Evolutionary conservation across 1,140 invertebrate species (phyloP).

Genomic region (Ericerus pela): DNA sequence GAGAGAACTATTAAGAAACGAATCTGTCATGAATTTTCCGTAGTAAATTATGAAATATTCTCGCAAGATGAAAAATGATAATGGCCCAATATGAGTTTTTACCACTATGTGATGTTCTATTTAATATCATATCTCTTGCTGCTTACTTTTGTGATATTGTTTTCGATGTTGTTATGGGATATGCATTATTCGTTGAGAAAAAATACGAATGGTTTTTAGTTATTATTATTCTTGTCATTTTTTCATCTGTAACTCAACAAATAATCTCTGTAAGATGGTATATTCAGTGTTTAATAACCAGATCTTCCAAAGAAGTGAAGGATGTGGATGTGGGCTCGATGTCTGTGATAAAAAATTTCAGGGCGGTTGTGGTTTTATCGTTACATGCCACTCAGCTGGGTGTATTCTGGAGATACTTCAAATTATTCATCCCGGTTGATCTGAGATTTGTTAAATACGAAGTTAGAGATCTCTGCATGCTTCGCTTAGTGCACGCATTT

Average conservation of each 20-base stretch:
- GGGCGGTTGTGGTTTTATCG: constrained; percentile 38
- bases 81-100: constrained; percentile 43
- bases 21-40: too few relatives aligned
- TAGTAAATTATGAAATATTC: neutral
- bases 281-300: constrained; percentile 20
- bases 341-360: constrained; percentile 2
- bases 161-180: constrained; percentile 70
- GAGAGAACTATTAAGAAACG: too few relatives aligned
- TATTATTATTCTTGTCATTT: constrained; percentile 46
- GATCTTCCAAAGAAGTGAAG: constrained; percentile 17
- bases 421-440: constrained; percentile 73
- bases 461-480: constrained; percentile 53
- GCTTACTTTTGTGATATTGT: constrained; percentile 83
- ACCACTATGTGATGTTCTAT: constrained; percentile 73
- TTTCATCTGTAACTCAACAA: constrained; percentile 55
- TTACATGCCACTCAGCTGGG: constrained; percentile 65
- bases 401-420: constrained; percentile 71
- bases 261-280: constrained; percentile 34
- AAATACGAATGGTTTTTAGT: constrained; percentile 43
- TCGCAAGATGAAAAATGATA: constrained; percentile 1
- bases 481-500: constrained; percentile 72
- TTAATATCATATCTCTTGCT: constrained; percentile 80
- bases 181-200: constrained; percentile 54
- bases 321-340: neutral
- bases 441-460: constrained; percentile 66